Evolutionary conservation across 2,113 vertebrate species (phyloP), one percentile per base, ranked within the genome.

Genomic region (Microcebus lehilahytsara): DNA sequence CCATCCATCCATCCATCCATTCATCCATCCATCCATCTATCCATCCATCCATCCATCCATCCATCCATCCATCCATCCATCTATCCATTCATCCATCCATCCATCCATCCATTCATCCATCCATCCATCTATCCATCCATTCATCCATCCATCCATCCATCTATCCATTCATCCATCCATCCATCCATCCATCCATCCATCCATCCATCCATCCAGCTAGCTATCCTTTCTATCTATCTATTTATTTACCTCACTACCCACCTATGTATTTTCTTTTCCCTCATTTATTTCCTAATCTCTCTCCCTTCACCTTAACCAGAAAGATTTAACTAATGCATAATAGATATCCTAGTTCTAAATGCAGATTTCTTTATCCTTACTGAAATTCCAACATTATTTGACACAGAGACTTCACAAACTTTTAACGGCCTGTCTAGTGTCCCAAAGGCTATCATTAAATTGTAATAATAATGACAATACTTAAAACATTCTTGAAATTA

Each of bases 391-490:
- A 42, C 62, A 40, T 30, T 5, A 67, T 34, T 19, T 85, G 9
- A 74, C 5, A 5, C 17, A 9, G 81, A 40, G 11, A 16, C 49
- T 0, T 12, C 60, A 60, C 9, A 0, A 19, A 49, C 14, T 56
- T 88, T 66, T 49, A 19, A 7, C 0, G 20, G 42, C 0, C 5
- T 9, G 0, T 17, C 8, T n/a, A 0, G 0, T 30, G 32, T 64
- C 16, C 64, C 23, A 20, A 72, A 77, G 17, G 51, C 0, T 0
- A 3, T 25, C 19, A 0, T 51, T 67, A 78, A 46, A 32, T 25
- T 37, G 34, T 60, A 4, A 58, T 51, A 32, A 30, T 75, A 75
- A 19, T 49, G 30, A 77, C 9, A 49, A 32, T 51, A 32, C 46
- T 9, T 77, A 77, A 49, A 66, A 66, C 11, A 30, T 32, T 32